Conservation (phyloP, 2,888 invertebrate species). For the Synanthedon myopaeformis region DNA sequence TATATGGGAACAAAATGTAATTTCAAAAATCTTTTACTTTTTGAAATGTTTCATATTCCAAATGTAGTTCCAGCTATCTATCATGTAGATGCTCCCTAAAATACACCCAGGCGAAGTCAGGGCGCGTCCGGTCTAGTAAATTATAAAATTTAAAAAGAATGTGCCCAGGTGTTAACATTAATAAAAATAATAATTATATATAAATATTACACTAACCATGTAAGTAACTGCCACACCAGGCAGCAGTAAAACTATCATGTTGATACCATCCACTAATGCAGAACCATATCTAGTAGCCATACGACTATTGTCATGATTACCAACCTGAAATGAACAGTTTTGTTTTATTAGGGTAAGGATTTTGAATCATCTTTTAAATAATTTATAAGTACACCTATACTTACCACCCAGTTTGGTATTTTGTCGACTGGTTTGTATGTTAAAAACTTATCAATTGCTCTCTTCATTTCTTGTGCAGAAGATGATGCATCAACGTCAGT, state of each 20-base stretch:
- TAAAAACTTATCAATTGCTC: slow-evolving; percentile 74
- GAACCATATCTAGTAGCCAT: slow-evolving; percentile 73
- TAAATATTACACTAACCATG: slow-evolving; percentile 33
- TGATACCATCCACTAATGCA: slow-evolving; percentile 75
- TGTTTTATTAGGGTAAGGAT: too few relatives aligned
- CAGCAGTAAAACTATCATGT: slow-evolving; percentile 77
- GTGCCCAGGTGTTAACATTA: not conserved
- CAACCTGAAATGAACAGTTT: slow-evolving; percentile 52
- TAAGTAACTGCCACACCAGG: slow-evolving; percentile 84
- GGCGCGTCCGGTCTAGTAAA: too few relatives aligned
- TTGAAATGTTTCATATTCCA: too few relatives aligned
- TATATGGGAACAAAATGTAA: too few relatives aligned
- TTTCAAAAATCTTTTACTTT: too few relatives aligned
- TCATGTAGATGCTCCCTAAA: not conserved
- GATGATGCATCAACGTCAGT: slow-evolving; percentile 69
- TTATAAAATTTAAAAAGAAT: not conserved
- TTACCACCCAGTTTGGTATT: slow-evolving; percentile 82
- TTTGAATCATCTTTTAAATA: too few relatives aligned
- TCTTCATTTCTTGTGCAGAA: slow-evolving; percentile 71
- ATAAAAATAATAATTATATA: not conserved
- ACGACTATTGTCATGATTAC: slow-evolving; percentile 76
- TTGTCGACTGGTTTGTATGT: slow-evolving; percentile 71
- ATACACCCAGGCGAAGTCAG: not conserved
- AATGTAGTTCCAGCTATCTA: too few relatives aligned
- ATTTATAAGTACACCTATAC: slow-evolving; percentile 24